Percentiles rank a stretch among this genome's conserved stretches.
These are phyloP conservation scores for Euglossa dilemma DNA, from an alignment of 1,140 invertebrate species.

Conservation along the genomic window DNA sequence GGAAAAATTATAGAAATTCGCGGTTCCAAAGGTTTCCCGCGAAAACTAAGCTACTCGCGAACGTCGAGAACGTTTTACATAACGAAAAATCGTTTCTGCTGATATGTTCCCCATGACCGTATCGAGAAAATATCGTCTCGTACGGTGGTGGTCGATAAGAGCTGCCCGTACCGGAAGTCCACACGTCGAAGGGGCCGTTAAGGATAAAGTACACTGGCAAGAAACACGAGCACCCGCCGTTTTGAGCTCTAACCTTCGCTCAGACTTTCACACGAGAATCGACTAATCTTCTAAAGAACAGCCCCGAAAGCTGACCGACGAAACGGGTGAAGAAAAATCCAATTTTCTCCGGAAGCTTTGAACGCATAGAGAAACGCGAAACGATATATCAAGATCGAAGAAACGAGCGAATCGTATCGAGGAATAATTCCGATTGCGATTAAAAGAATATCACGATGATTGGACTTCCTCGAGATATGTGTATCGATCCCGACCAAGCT, in stretches of 20 bases:
- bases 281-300: background rate
- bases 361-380: background rate
- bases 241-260: conserved; percentile 14
- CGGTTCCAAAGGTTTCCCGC: background rate
- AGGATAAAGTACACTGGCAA: background rate
- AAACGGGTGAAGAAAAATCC: background rate
- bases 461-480: conserved; percentile 31
- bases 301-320: background rate
- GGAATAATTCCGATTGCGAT: background rate
- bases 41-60: background rate
- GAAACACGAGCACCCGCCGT: conserved; percentile 19
- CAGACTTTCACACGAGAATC: too few relatives aligned
- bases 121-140: conserved; percentile 2
- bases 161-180: conserved; percentile 10
- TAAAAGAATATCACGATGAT: background rate
- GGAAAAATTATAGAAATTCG: background rate
- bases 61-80: background rate
- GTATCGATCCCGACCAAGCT: conserved; percentile 20
- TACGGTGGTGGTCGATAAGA: conserved; percentile 12
- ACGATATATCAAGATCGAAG: background rate
- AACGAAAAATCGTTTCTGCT: background rate
- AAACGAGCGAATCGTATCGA: too few relatives aligned
- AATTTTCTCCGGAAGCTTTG: background rate
- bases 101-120: background rate
- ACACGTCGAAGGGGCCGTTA: background rate